Evolutionary conservation across 2,797 vertebrate genomes (phyloP).

Genomic region (Sebastiscus albofasciatus): DNA sequence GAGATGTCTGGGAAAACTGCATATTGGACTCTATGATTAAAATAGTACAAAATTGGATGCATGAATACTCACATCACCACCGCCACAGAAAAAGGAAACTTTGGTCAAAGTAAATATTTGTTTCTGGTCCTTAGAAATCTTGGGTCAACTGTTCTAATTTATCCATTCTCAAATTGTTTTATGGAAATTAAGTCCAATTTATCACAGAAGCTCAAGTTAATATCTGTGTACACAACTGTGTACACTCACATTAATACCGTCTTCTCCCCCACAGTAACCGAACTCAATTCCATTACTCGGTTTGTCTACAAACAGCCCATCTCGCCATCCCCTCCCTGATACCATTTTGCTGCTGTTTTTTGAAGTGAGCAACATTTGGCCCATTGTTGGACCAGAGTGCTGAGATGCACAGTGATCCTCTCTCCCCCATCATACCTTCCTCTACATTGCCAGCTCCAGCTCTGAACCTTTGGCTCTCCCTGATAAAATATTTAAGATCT

Average conservation of each 20-base stretch:
- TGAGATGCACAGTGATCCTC: conserved; percentile 48
- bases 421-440: conserved; percentile 48
- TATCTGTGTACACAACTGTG: neutral
- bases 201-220: neutral
- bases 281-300: neutral
- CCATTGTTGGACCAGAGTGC: conserved; percentile 48
- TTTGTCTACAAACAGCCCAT: neutral
- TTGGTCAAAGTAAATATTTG: neutral
- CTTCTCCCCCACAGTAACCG: neutral
- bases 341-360: conserved; percentile 29
- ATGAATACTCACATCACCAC: neutral
- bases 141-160: neutral
- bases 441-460: conserved; percentile 62
- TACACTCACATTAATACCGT: neutral
- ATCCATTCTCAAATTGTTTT: neutral
- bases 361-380: conserved; percentile 38
- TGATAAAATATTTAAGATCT: conserved; percentile 85
- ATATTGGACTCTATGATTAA: neutral
- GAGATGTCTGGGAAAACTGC: neutral
- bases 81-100: neutral
- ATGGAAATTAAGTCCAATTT: neutral
- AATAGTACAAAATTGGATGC: neutral
- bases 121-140: neutral
- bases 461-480: conserved; percentile 74
- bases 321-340: neutral